Percentiles rank a stretch among this genome's conserved stretches.
phyloP scores from a whole-genome alignment of 2,113 vertebrate genomes.

The Pelvicachromis taeniatus region DNA sequence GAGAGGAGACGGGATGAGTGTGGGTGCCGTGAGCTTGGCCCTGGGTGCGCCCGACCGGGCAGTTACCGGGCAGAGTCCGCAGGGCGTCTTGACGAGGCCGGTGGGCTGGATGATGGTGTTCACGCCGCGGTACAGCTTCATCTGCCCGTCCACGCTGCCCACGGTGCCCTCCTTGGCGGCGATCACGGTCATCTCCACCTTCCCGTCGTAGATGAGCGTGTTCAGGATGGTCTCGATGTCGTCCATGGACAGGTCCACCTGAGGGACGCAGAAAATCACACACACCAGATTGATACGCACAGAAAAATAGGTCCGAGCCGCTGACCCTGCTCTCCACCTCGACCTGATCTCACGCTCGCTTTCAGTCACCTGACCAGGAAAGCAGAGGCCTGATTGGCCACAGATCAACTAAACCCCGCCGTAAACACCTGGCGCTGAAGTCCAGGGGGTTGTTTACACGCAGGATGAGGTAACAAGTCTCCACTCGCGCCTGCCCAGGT shows the following conservation, averaged over 20 bases:
- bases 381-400: not conserved
- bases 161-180: slow-evolving; percentile 94
- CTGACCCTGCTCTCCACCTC: not conserved
- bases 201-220: slow-evolving; percentile 95
- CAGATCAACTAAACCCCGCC: not conserved
- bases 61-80: slow-evolving; percentile 91
- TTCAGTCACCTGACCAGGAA: not conserved
- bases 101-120: slow-evolving; percentile 86
- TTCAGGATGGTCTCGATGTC: slow-evolving; percentile 99
- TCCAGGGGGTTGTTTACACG: not conserved
- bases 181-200: slow-evolving; percentile 96
- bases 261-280: not conserved
- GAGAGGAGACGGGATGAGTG: not conserved
- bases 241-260: slow-evolving; percentile 99
- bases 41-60: rapidly evolving
- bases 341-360: not conserved
- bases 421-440: not conserved
- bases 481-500: not conserved
- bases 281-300: not conserved
- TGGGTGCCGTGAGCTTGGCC: rapidly evolving
- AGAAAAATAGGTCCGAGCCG: not conserved
- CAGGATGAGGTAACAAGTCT: rapidly evolving
- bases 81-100: slow-evolving; percentile 88
- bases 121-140: slow-evolving; percentile 91
- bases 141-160: slow-evolving; percentile 91